phyloP scores from a whole-genome alignment of 1,140 invertebrate genomes.

The Megalonaias nervosa region DNA sequence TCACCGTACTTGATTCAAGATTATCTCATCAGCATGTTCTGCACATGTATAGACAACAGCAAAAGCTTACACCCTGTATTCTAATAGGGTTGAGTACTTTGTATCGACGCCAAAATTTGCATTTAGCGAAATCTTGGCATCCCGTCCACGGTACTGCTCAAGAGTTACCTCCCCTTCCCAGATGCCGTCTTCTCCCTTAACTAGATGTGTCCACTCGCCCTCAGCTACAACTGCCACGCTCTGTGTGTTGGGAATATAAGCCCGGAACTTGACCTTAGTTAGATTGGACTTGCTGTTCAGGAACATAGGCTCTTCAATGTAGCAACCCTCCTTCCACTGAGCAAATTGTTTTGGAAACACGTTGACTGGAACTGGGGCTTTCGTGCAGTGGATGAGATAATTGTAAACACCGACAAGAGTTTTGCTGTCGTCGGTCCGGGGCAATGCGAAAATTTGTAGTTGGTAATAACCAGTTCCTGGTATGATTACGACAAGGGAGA shows the following conservation, averaged over 20 bases:
- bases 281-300: conserved; percentile 36
- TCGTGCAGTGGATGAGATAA: conserved; percentile 58
- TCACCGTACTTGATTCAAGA: no score
- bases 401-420: conserved; percentile 64
- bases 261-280: conserved; percentile 48
- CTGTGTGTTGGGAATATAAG: conserved; percentile 56
- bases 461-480: conserved; percentile 61
- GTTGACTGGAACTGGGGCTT: conserved; percentile 12
- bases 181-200: conserved; percentile 38
- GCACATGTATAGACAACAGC: no score
- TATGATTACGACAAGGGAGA: conserved; percentile 46
- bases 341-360: conserved; percentile 67
- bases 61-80: conserved; percentile 23
- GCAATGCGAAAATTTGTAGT: conserved; percentile 64
- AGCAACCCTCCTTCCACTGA: conserved; percentile 69
- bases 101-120: conserved; percentile 62
- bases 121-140: conserved; percentile 57
- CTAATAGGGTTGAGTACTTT: conserved; percentile 28
- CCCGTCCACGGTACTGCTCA: conserved; percentile 38
- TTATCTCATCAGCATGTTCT: no score
- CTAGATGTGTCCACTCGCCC: conserved; percentile 64
- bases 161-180: conserved; percentile 58
- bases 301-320: conserved; percentile 54
- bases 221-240: conserved; percentile 63
- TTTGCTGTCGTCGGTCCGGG: conserved; percentile 57